Base-by-base conservation (phyloP, 23 tunicate genomes). In the Trididemnum nubilum region DNA sequence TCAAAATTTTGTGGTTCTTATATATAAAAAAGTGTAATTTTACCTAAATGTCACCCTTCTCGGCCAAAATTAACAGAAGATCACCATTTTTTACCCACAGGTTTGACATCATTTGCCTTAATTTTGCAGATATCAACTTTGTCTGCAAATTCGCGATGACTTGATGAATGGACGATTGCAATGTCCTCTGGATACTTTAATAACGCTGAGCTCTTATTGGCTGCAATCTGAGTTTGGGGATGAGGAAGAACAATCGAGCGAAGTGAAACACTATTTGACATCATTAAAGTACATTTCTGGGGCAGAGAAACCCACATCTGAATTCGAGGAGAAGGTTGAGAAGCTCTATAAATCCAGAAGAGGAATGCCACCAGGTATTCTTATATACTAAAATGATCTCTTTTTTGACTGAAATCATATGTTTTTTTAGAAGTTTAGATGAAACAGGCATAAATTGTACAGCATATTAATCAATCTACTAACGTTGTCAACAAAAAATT, bases 71-170 rank as follows among this genome's bases (percentile, higher is more conserved):
- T n/a, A n/a, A n/a, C n/a, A n/a, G n/a, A n/a, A n/a, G n/a, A n/a
- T n/a, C n/a, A n/a, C n/a, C n/a, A n/a, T n/a, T n/a, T n/a, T n/a
- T n/a, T n/a, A n/a, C n/a, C n/a, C n/a, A n/a, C n/a, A n/a, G n/a
- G n/a, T n/a, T n/a, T n/a, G n/a, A n/a, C n/a, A n/a, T n/a, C n/a
- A n/a, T n/a, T n/a, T n/a, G n/a, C n/a, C n/a, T n/a, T n/a, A n/a
- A n/a, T n/a, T n/a, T n/a, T n/a, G n/a, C 74, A 91, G 97, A 66
- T 91, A 91, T 71, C 97, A 85, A 31, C 75, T 91, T 19, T 91
- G 97, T 51, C 76, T 91, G 29, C 97, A 91, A 81, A 81, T 85
- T 34, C 87, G 97, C 19, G 83, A 91, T n/a, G 90, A 91, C 52
- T 85, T 91, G 2, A 33, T 67, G 54, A 73, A 50, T 9, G 67